phyloP scores from a whole-genome alignment of 2,113 vertebrate genomes.

The Chauna torquata region DNA sequence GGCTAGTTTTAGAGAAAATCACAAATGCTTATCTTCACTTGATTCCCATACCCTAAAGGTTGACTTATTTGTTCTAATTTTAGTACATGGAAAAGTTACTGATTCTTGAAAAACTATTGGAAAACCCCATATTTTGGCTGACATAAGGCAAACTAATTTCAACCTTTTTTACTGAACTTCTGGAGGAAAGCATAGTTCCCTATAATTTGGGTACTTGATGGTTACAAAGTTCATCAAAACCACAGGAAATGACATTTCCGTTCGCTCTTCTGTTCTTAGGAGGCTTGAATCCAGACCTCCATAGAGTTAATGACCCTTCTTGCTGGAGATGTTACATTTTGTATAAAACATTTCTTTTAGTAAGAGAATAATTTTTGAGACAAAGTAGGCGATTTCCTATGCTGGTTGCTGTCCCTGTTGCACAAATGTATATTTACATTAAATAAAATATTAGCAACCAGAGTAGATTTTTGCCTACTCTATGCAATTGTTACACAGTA shows the following conservation, averaged over 20 bases:
- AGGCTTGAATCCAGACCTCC: not conserved
- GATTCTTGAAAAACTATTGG: not conserved
- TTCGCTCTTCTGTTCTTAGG: not conserved
- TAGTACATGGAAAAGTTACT: not conserved
- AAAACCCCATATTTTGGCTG: not conserved
- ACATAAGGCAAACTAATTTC: not conserved
- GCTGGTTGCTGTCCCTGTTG: fast-evolving
- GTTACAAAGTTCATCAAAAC: not conserved
- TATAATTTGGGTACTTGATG: not conserved
- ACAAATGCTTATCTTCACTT: not conserved
- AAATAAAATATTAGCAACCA: not conserved
- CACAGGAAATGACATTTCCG: not conserved
- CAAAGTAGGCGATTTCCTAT: not conserved
- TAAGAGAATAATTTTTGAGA: not conserved
- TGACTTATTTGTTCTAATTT: not conserved
- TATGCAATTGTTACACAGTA: too few relatives aligned
- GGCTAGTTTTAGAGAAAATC: not conserved
- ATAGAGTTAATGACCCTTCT: not conserved
- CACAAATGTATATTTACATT: not conserved
- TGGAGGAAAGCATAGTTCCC: not conserved
- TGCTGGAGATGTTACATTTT: not conserved
- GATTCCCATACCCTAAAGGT: not conserved
- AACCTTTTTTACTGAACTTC: not conserved
- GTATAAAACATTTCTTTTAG: not conserved
- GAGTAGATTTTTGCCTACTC: not conserved